These are phyloP conservation scores for Paedocypris micromegethes DNA, from an alignment of 2,797 vertebrate species.

Conservation along the genomic window DNA sequence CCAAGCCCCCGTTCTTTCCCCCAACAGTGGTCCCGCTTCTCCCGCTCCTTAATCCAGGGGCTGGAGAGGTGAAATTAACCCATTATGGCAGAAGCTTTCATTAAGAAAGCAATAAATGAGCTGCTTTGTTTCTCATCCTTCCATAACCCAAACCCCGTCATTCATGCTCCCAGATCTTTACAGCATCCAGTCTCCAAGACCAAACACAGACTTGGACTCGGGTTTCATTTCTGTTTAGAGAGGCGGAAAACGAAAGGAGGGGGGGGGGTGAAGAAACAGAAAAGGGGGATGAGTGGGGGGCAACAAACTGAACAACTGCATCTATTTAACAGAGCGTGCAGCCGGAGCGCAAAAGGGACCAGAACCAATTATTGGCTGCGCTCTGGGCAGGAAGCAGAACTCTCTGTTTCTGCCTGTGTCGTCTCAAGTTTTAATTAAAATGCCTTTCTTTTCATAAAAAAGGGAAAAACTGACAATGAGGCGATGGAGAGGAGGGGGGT, in stretches of 20 bases:
- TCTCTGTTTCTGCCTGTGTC: slow-evolving; percentile 30
- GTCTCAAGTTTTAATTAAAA: slow-evolving; percentile 60
- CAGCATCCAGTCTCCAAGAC: slow-evolving; percentile 45
- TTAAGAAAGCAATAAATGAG: slow-evolving; percentile 66
- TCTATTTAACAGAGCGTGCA: slow-evolving; percentile 57
- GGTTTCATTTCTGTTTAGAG: slow-evolving; percentile 52
- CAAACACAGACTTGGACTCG: slow-evolving; percentile 51
- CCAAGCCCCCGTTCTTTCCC: slow-evolving; percentile 11
- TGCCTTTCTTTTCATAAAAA: slow-evolving; percentile 29
- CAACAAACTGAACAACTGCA: slow-evolving; percentile 56
- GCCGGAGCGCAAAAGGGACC: slow-evolving; percentile 31
- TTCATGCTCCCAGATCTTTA: slow-evolving; percentile 44
- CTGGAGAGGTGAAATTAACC: slow-evolving; percentile 60
- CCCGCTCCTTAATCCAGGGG: slow-evolving; percentile 42
- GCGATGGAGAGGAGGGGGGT: neutral
- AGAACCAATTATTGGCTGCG: slow-evolving; percentile 48
- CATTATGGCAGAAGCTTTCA: slow-evolving; percentile 55
- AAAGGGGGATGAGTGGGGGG: slow-evolving; percentile 24
- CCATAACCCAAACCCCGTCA: slow-evolving; percentile 41
- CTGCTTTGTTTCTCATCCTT: slow-evolving; percentile 57
- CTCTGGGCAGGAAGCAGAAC: slow-evolving; percentile 35
- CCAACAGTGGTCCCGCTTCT: slow-evolving; percentile 15
- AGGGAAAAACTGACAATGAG: slow-evolving; percentile 34
- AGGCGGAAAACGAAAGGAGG: neutral
- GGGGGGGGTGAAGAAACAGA: neutral